phyloP scores from a whole-genome alignment of 2,113 vertebrate species.

The Heterocephalus glaber region DNA sequence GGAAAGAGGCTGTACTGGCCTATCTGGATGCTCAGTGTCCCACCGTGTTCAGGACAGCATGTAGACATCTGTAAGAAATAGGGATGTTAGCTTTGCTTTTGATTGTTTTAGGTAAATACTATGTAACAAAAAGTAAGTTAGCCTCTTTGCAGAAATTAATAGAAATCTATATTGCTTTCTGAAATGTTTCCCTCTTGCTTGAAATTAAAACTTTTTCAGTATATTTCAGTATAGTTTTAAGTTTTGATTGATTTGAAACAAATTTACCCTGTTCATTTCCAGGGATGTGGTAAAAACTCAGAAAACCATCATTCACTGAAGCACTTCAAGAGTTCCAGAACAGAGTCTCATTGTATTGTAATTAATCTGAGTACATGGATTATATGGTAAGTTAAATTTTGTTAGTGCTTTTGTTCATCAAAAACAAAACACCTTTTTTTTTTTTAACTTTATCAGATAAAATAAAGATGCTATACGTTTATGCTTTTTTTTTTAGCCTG shows the following conservation, averaged over 20 bases:
- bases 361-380: slow-evolving; percentile 95
- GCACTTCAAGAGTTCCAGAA: slow-evolving; percentile 89
- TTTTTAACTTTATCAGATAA: slow-evolving; percentile 5
- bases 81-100: background rate
- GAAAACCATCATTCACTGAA: slow-evolving; percentile 93
- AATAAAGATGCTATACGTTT: background rate
- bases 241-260: slow-evolving; percentile 48
- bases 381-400: slow-evolving; percentile 91
- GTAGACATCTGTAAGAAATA: background rate
- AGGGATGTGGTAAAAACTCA: slow-evolving; percentile 94
- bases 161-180: slow-evolving; percentile 1
- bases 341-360: slow-evolving; percentile 93
- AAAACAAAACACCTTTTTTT: background rate
- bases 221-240: slow-evolving; percentile 20
- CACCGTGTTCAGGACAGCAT: background rate
- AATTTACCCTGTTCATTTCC: slow-evolving; percentile 23
- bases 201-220: background rate
- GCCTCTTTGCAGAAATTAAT: background rate
- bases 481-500: background rate
- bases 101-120: background rate
- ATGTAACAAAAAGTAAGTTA: background rate
- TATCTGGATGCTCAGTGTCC: background rate
- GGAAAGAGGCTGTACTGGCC: background rate
- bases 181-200: background rate
- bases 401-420: background rate